Conservation (phyloP, 2,113 vertebrate species). For the Bolborhynchus lineola region DNA sequence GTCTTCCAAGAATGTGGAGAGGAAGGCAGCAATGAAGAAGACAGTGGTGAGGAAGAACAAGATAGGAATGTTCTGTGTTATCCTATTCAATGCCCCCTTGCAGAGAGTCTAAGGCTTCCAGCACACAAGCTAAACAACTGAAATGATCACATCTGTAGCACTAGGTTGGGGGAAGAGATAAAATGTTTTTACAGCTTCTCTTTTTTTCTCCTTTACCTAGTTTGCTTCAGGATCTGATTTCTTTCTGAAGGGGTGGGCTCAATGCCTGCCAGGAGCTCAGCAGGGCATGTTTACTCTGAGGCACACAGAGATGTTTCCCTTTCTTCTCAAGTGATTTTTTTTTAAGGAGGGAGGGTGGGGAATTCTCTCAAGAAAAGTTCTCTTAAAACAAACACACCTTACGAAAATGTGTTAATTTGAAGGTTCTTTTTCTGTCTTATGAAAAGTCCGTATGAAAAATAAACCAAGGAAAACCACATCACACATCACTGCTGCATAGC, state of each 20-base stretch:
- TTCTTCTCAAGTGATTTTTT: conserved; percentile 33
- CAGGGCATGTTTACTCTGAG: conserved; percentile 73
- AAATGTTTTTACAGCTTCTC: conserved; percentile 92
- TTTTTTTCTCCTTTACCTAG: conserved; percentile 75
- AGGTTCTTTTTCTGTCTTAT: not conserved
- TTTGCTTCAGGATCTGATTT: conserved; percentile 79
- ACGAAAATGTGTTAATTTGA: conserved; percentile 45
- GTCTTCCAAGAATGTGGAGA: conserved; percentile 70
- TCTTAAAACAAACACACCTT: conserved; percentile 30
- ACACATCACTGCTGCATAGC: not conserved
- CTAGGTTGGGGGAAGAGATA: conserved; percentile 3
- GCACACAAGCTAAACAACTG: not conserved
- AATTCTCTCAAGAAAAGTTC: conserved; percentile 12
- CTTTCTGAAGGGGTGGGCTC: conserved; percentile 74
- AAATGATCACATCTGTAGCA: conserved; percentile 7
- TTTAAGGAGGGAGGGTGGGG: not conserved
- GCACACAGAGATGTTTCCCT: conserved; percentile 32
- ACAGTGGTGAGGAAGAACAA: not conserved
- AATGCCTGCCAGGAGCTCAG: conserved; percentile 59
- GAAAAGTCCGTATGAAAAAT: conserved; percentile 13
- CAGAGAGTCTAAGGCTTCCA: not conserved
- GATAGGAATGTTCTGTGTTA: not conserved
- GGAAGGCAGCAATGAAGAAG: conserved; percentile 5
- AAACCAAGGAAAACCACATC: not conserved
- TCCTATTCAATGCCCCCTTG: not conserved